A percentile compares a stretch with the other conserved stretches of the same genome.
Evolutionary conservation across 2,888 invertebrate genomes (phyloP).

Genomic region (Drosophila acutilabella): DNA sequence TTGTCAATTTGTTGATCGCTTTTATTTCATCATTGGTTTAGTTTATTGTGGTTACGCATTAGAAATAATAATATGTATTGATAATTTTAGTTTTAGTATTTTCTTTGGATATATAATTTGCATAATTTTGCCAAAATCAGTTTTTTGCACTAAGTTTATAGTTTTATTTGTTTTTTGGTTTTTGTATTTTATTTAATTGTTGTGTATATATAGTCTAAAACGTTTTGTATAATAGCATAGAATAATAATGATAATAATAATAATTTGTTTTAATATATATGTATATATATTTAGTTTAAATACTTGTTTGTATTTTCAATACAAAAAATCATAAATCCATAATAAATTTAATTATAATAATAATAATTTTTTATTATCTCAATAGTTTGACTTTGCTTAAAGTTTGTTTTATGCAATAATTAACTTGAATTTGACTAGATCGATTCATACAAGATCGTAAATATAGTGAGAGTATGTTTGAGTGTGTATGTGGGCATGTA

Average conservation of each 20-base stretch:
- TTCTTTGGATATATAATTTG: constrained; percentile 70
- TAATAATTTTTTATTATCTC: constrained; percentile 69
- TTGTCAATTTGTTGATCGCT: constrained; percentile 66
- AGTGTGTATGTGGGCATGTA: constrained; percentile 25
- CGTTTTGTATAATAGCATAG: constrained; percentile 77
- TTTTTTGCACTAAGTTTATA: constrained; percentile 70
- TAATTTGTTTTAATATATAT: constrained; percentile 41
- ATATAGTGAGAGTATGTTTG: constrained; percentile 55
- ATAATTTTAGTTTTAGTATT: constrained; percentile 47
- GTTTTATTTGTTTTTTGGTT: constrained; percentile 29
- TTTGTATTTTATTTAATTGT: constrained; percentile 53
- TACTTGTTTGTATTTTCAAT: constrained; percentile 79
- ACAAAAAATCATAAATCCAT: constrained; percentile 73
- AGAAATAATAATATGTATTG: constrained; percentile 70
- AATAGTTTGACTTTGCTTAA: constrained; percentile 74
- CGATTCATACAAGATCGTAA: constrained; percentile 76
- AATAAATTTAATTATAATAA: constrained; percentile 67
- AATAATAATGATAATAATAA: constrained; percentile 72
- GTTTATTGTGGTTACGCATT: constrained; percentile 65
- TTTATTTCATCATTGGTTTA: constrained; percentile 62
- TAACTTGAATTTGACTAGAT: constrained; percentile 85
- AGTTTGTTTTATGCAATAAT: constrained; percentile 75
- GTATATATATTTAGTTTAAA: constrained; percentile 66
- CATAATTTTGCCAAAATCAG: constrained; percentile 84
- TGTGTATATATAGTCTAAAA: constrained; percentile 78